Base-by-base conservation (phyloP, 2,797 vertebrate genomes). In the Molossus molossus region DNA sequence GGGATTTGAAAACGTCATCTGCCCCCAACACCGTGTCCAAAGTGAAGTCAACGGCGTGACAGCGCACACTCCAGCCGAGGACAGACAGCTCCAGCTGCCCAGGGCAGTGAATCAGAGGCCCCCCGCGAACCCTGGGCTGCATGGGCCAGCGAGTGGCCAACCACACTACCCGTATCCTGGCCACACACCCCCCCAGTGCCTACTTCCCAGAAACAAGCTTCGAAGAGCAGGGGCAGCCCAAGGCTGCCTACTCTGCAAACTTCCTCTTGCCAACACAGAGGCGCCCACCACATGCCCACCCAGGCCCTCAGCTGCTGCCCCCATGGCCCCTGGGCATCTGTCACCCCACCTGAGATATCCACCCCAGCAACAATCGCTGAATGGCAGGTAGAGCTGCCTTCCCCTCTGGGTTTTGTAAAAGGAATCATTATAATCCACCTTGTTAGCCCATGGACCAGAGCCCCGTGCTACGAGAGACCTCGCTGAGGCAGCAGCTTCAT, bases 391-490 rank as follows among this genome's bases (percentile, higher is more conserved):
- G 37, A 18, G 69, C 50, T 33, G 5, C 18, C 27, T 80, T 85
- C 27, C 70, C 17, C 37, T 23, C 79, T 1, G 84, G 40, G n/a
- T 48, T 25, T 53, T 18, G 3, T 5, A 25, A 80, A 53, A 40
- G 50, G 92, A 77, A 57, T 21, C 15, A n/a, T 10, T n/a, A 69
- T 69, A 37, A 79, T 14, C 55, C 62, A 3, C 73, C 23, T 13
- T 6, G 69, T 29, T 21, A 37, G 91, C 55, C 3, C 7, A 1
- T 0, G 27, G 53, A 12, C 70, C 48, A 23, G 82, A 67, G 33
- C 6, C 23, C 20, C 0, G 1, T 57, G n/a, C 11, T 0, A 0
- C 2, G 13, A 25, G 8, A 18, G 37, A 17, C 72, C 48, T 9
- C 9, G 15, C 3, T 0, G 37, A 55, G 64, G 27, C 21, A 8